phyloP scores from a whole-genome alignment of 1,140 invertebrate genomes.

The Lasioglossum albipes region DNA sequence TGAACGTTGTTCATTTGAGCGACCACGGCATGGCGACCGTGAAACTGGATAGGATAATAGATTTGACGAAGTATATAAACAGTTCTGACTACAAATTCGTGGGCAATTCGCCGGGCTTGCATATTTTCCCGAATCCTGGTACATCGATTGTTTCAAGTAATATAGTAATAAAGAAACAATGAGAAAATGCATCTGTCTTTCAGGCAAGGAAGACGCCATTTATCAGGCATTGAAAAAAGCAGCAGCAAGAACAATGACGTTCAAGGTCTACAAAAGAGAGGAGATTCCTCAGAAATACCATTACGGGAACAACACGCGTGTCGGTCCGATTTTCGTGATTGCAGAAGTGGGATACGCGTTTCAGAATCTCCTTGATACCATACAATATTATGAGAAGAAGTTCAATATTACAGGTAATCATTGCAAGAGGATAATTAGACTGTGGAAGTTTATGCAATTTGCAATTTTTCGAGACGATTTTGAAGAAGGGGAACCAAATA shows the following conservation, averaged over 20 bases:
- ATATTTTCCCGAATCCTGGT: constrained; percentile 82
- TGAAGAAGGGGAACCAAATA: too few relatives aligned
- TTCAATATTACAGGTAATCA: constrained; percentile 79
- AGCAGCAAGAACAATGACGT: constrained; percentile 74
- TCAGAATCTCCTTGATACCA: constrained; percentile 78
- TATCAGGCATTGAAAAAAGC: constrained; percentile 80
- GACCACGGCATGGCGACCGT: constrained; percentile 88
- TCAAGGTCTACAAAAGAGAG: constrained; percentile 82
- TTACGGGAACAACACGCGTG: constrained; percentile 82
- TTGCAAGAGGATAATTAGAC: background rate
- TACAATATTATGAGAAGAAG: constrained; percentile 76
- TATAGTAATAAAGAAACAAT: background rate
- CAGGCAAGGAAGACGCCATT: constrained; percentile 78
- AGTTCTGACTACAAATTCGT: constrained; percentile 77
- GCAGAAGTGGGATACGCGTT: constrained; percentile 83
- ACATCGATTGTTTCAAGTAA: constrained; percentile 32
- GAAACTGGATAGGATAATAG: constrained; percentile 80
- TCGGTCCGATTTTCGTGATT: constrained; percentile 82
- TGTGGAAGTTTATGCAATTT: too few relatives aligned
- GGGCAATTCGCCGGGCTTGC: constrained; percentile 78
- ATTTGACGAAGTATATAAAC: constrained; percentile 82
- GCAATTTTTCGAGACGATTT: too few relatives aligned
- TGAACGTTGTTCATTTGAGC: constrained; percentile 86
- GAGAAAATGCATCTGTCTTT: constrained; percentile 7
- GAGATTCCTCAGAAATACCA: constrained; percentile 82